Evolutionary conservation across 2,113 vertebrate genomes (phyloP).

Genomic region (Columbina picui): DNA sequence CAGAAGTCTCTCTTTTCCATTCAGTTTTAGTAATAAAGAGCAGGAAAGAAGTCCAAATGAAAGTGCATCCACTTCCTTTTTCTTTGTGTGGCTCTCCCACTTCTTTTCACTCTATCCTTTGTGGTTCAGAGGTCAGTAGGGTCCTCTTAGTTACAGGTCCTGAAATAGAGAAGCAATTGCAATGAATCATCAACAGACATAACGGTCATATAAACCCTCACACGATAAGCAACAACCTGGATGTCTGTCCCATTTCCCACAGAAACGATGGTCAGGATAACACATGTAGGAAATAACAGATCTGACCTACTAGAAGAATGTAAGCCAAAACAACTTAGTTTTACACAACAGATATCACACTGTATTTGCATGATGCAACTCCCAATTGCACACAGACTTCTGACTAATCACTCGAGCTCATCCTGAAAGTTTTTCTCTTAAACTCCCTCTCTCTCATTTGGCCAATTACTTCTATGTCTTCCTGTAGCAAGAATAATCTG

Average conservation of each 20-base stretch:
- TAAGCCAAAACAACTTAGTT: background rate
- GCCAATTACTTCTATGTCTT: background rate
- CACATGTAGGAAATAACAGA: background rate
- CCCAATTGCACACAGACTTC: background rate
- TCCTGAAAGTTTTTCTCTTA: background rate
- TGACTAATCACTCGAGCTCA: constrained; percentile 2
- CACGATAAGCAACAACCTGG: background rate
- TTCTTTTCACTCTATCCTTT: constrained; percentile 34
- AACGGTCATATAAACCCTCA: background rate
- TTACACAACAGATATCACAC: background rate
- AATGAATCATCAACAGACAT: constrained; percentile 8
- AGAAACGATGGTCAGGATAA: background rate
- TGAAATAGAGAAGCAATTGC: constrained; percentile 52
- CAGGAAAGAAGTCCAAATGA: background rate
- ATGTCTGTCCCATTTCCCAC: background rate
- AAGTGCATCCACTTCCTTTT: constrained; percentile 32
- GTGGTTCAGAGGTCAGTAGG: constrained; percentile 32
- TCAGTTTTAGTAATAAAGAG: background rate
- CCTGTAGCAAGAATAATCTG: background rate
- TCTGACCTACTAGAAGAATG: background rate
- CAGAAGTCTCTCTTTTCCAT: background rate
- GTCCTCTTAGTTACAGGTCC: constrained; percentile 29
- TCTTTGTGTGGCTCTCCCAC: background rate
- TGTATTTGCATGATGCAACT: background rate
- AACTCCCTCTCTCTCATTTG: background rate